Evolutionary conservation across 1,140 invertebrate genomes (phyloP), one percentile per base, ranked within the genome.

Genomic region (Cardiocondyla obscurior): DNA sequence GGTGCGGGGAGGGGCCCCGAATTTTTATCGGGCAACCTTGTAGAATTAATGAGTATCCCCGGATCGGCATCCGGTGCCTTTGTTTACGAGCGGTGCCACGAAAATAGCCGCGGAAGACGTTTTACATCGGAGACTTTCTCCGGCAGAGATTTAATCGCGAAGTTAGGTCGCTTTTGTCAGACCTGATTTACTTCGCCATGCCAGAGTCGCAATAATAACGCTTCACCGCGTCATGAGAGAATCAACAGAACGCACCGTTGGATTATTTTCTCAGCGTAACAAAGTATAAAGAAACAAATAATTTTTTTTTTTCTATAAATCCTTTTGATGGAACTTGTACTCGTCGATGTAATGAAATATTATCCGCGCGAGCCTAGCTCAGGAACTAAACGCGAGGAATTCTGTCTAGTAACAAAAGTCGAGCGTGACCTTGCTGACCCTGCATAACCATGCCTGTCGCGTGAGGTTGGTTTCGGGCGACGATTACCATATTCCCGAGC

Each of bases 401-500:
- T 25, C 28, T 28, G 28, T 44, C 65, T 51, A 60, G 55, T 46
- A 14, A 44, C 28, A 30, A 55, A 73, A 73, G 55, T 67, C 76
- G 39, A 57, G 57, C 12, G 25, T 77, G 82, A 83, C 51, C 51
- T 49, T 22, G 39, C 19, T 67, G 72, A 84, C 84, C 72, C 64
- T 25, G 36, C 76, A 33, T 4, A 42, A 49, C n/a, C 62, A 19
- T 53, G 30, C 8, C 44, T 79, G n/a, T n/a, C 36, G 39, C 39
- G 39, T 22, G 58, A 70, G 65, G 62, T n/a, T 44, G 69, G 57
- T 86, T 86, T 86, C 84, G 83, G 67, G 83, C 42, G 65, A 53
- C 83, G 83, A 89, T 89, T 89, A 89, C 44, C 87, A 89, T 89
- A 89, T 89, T 89, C 82, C 82, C 79, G 88, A 88, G 88, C 88